Conservation (phyloP, 2,113 vertebrate genomes). For the Ailurus styani region DNA sequence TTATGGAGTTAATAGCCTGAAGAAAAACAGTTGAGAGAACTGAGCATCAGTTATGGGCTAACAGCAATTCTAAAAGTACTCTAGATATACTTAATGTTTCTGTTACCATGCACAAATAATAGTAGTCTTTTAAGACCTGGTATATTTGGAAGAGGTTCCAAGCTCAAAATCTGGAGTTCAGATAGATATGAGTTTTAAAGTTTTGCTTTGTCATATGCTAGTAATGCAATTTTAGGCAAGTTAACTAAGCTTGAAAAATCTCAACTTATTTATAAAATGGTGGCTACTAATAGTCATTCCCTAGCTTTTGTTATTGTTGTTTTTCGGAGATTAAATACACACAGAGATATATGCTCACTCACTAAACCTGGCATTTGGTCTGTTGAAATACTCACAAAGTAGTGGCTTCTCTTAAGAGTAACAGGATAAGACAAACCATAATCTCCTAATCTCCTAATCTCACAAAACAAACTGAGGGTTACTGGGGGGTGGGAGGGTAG, state of each 20-base stretch:
- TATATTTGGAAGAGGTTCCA: background rate
- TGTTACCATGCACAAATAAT: background rate
- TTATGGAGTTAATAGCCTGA: background rate
- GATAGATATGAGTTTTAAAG: background rate
- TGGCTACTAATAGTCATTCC: background rate
- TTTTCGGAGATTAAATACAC: background rate
- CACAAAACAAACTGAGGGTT: too few relatives aligned
- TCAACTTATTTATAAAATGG: background rate
- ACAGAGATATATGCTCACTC: background rate
- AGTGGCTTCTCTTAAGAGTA: background rate
- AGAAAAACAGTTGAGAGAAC: background rate
- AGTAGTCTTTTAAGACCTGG: background rate
- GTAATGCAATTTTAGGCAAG: background rate
- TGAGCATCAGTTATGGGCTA: background rate
- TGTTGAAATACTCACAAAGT: background rate
- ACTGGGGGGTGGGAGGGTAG: too few relatives aligned
- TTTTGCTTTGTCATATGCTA: background rate
- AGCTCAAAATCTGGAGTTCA: background rate
- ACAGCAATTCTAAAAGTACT: background rate
- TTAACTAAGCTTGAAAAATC: background rate
- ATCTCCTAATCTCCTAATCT: too few relatives aligned
- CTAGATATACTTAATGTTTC: background rate
- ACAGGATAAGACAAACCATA: too few relatives aligned
- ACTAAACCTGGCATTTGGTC: background rate
- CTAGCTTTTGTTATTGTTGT: background rate